Evolutionary conservation across 1,140 invertebrate genomes (phyloP).

Genomic region (Drosophila takahashii): DNA sequence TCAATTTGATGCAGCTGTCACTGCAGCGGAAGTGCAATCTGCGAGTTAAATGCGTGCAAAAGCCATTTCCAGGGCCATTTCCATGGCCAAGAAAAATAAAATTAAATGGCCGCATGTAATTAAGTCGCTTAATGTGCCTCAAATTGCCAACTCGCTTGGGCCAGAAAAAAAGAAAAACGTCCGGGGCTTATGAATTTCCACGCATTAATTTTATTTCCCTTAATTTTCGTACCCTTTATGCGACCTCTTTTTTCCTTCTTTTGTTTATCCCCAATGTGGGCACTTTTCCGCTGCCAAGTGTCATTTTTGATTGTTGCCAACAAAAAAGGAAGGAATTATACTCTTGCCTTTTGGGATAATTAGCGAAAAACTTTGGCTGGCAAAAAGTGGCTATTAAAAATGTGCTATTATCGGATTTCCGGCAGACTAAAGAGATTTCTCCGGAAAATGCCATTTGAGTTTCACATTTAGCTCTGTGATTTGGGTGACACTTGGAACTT

Average conservation of each 20-base stretch:
- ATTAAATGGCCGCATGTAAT: slow-evolving; percentile 62
- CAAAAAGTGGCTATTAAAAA: slow-evolving; percentile 33
- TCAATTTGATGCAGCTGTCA: slow-evolving; percentile 79
- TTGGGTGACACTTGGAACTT: slow-evolving; percentile 19
- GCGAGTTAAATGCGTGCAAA: slow-evolving; percentile 64
- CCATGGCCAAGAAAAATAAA: slow-evolving; percentile 55
- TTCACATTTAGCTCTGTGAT: background rate
- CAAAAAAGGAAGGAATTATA: slow-evolving; percentile 5
- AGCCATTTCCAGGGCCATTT: slow-evolving; percentile 39
- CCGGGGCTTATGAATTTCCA: slow-evolving; percentile 64
- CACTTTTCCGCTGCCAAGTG: slow-evolving; percentile 47
- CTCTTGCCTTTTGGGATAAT: slow-evolving; percentile 33
- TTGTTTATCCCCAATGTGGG: slow-evolving; percentile 43
- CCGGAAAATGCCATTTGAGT: background rate
- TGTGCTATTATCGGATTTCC: slow-evolving; percentile 5
- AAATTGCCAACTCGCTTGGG: slow-evolving; percentile 42
- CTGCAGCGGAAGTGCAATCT: slow-evolving; percentile 60
- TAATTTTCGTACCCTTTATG: slow-evolving; percentile 46
- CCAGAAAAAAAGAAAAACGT: slow-evolving; percentile 17
- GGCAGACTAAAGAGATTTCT: slow-evolving; percentile 9
- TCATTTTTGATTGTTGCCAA: slow-evolving; percentile 42
- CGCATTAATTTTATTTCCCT: slow-evolving; percentile 63
- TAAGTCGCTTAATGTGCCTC: slow-evolving; percentile 59
- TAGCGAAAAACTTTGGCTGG: slow-evolving; percentile 41
- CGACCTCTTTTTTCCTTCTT: slow-evolving; percentile 6